Conservation (phyloP, 2,797 vertebrate genomes). For the Gouania willdenowi region DNA sequence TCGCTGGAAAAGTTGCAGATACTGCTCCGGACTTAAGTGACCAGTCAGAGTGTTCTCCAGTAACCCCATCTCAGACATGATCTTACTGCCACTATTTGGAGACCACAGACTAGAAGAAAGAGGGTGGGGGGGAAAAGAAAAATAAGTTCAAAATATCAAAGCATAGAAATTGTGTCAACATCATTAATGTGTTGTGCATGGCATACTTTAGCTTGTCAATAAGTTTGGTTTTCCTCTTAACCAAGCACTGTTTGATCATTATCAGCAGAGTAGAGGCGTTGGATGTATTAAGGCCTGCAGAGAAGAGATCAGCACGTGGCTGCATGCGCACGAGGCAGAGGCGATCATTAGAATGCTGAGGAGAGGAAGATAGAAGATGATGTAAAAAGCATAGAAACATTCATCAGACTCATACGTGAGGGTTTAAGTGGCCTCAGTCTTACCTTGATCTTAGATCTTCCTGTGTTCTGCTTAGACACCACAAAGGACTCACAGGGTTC, state of each 20-base stretch:
- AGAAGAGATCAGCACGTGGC: conserved; percentile 83
- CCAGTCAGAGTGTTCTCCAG: conserved; percentile 62
- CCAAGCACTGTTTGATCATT: conserved; percentile 90
- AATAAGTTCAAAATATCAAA: background rate
- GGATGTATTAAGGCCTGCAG: conserved; percentile 71
- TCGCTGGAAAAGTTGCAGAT: conserved; percentile 82
- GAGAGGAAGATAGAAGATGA: background rate
- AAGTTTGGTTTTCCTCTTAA: conserved; percentile 76
- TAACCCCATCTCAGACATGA: conserved; percentile 74
- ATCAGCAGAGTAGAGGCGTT: conserved; percentile 80
- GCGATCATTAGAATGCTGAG: conserved; percentile 71
- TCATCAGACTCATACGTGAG: background rate
- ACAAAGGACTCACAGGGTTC: conserved; percentile 85
- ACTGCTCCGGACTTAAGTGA: conserved; percentile 81
- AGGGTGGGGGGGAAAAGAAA: background rate
- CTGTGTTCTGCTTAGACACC: conserved; percentile 40
- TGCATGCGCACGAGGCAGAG: conserved; percentile 86
- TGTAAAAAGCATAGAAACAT: too few relatives aligned
- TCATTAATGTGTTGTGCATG: background rate
- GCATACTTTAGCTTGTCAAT: conserved; percentile 85
- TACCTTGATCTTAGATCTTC: conserved; percentile 60
- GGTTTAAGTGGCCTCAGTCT: conserved; percentile 30
- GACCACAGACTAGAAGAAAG: conserved; percentile 80
- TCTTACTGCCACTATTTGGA: conserved; percentile 62
- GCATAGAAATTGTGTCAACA: background rate